phyloP scores from a whole-genome alignment of 2,888 invertebrate genomes.

The Drosophila eohydei region DNA sequence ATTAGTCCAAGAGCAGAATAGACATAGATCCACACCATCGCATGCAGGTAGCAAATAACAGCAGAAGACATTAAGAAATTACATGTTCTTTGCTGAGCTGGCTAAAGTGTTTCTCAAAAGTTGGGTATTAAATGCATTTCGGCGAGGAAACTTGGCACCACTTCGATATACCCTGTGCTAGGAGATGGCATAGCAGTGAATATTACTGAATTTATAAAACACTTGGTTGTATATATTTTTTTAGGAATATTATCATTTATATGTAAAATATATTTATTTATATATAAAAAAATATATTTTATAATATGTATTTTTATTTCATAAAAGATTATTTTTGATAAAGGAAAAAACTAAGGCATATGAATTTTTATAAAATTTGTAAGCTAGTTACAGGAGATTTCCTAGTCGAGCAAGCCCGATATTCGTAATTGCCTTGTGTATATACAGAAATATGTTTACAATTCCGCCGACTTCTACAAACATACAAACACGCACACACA shows the following conservation, averaged over 20 bases:
- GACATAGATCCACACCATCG: constrained; percentile 4
- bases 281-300: too few species aligned
- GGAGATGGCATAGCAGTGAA: not conserved
- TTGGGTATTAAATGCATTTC: constrained; percentile 24
- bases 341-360: too few species aligned
- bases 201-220: too few species aligned
- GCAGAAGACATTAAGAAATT: constrained; percentile 19
- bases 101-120: constrained; percentile 4
- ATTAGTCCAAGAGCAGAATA: constrained; percentile 2
- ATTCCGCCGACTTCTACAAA: constrained; percentile 11
- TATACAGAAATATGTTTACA: constrained; percentile 50
- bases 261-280: too few species aligned
- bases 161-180: not conserved
- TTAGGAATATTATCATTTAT: too few species aligned
- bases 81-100: not conserved
- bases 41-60: not conserved
- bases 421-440: constrained; percentile 32
- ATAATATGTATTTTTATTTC: too few species aligned
- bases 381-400: not conserved
- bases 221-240: too few species aligned
- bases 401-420: not conserved
- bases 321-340: too few species aligned
- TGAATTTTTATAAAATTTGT: not conserved
- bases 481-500: not conserved
- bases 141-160: not conserved